A percentile compares a stretch with the other conserved stretches of the same genome.
Conservation (phyloP, 2,888 invertebrate genomes). For the Drosophila emarginata region DNA sequence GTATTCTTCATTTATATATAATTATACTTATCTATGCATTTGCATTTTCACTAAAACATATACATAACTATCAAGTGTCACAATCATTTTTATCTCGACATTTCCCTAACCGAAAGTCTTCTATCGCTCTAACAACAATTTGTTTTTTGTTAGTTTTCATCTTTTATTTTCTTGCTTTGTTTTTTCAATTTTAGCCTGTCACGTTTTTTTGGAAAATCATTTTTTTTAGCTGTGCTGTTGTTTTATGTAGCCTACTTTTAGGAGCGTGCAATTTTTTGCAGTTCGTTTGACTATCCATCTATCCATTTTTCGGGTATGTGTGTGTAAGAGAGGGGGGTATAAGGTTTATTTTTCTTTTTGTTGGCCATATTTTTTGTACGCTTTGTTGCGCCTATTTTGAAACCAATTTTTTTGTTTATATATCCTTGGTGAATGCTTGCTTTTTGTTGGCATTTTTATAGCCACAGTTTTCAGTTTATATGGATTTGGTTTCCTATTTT, state of each 20-base stretch:
- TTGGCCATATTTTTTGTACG: conserved; percentile 10
- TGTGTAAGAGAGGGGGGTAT: neutral
- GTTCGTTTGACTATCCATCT: neutral
- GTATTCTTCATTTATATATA: neutral
- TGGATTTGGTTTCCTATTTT: conserved; percentile 14
- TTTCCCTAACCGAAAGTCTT: conserved; percentile 2
- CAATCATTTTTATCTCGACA: conserved; percentile 8
- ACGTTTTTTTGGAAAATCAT: conserved; percentile 8
- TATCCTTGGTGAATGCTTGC: conserved; percentile 8
- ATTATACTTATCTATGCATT: neutral
- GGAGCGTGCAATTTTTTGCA: conserved; percentile 10
- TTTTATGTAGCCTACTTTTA: conserved; percentile 16
- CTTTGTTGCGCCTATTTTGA: conserved; percentile 26
- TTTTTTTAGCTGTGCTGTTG: conserved; percentile 3
- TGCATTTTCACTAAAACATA: conserved; percentile 2
- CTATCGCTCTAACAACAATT: conserved; percentile 3
- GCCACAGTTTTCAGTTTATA: conserved; percentile 42
- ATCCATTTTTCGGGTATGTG: neutral
- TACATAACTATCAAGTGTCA: conserved; percentile 8
- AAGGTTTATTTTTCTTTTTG: neutral
- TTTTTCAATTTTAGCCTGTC: conserved; percentile 2
- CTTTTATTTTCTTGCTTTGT: neutral
- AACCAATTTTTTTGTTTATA: conserved; percentile 32
- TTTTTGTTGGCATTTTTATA: conserved; percentile 52
- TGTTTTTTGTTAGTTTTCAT: neutral